Conservation (phyloP, 2,888 invertebrate genomes). For the Chelonus formosanus region DNA sequence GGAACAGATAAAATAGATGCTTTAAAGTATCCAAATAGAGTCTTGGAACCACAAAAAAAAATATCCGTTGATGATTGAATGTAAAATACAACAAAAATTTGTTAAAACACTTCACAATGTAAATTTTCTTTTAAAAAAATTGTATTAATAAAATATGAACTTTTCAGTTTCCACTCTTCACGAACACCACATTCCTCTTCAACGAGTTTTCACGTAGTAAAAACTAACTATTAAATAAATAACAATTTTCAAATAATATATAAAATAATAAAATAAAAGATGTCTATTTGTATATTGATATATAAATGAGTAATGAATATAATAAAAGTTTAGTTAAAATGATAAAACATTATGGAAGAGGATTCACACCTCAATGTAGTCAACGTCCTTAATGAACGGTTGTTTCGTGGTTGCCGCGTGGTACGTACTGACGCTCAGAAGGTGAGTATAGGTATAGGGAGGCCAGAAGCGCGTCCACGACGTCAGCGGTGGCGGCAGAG, state of each 20-base stretch:
- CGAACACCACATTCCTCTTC: constrained; percentile 28
- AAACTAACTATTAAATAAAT: not conserved
- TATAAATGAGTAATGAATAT: too few species aligned
- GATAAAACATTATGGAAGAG: constrained; percentile 33
- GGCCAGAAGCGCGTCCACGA: constrained; percentile 35
- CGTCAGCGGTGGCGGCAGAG: constrained; percentile 22
- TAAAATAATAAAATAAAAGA: not conserved
- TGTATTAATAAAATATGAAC: too few species aligned
- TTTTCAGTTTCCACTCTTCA: constrained; percentile 13
- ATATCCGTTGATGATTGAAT: too few species aligned
- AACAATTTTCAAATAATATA: constrained; percentile 17
- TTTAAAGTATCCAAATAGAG: not conserved
- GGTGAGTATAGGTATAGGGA: constrained; percentile 56
- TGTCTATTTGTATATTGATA: too few species aligned
- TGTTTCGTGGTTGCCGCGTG: constrained; percentile 64
- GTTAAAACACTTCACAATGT: too few species aligned
- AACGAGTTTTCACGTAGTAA: constrained; percentile 25
- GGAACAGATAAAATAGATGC: too few species aligned
- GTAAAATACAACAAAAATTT: too few species aligned
- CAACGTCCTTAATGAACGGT: constrained; percentile 56
- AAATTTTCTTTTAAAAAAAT: too few species aligned
- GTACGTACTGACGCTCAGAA: constrained; percentile 60
- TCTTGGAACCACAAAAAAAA: not conserved
- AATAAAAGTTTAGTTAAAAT: not conserved
- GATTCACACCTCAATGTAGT: constrained; percentile 42